Evolutionary conservation across 2,113 vertebrate species (phyloP).

Genomic region (Delphinapterus leucas): DNA sequence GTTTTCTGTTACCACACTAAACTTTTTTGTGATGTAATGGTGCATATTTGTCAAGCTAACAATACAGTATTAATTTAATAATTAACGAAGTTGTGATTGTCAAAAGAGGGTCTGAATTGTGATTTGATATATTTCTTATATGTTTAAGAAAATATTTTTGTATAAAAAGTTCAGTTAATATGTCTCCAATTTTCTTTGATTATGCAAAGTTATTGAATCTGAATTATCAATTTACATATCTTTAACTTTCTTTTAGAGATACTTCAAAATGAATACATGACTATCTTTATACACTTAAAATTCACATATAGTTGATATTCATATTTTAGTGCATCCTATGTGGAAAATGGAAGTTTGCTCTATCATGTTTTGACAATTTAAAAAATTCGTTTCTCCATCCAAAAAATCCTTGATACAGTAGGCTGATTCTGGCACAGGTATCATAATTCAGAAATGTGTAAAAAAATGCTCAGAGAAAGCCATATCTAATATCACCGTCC

Average conservation of each 20-base stretch:
- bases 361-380: conserved; percentile 88
- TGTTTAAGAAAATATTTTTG: not conserved
- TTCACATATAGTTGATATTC: conserved; percentile 85
- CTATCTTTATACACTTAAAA: conserved; percentile 79
- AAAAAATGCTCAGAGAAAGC: conserved; percentile 84
- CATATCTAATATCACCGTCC: conserved; percentile 82
- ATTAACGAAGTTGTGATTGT: not conserved
- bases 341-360: conserved; percentile 85
- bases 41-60: not conserved
- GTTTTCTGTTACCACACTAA: not conserved
- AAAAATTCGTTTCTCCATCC: conserved; percentile 84
- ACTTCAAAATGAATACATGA: conserved; percentile 59
- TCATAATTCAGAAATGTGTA: conserved; percentile 83
- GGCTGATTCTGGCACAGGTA: conserved; percentile 84
- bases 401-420: conserved; percentile 87
- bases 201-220: not conserved
- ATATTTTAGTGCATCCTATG: conserved; percentile 83
- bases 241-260: conserved; percentile 38
- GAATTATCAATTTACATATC: not conserved
- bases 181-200: not conserved
- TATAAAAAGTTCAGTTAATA: not conserved
- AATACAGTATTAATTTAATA: not conserved
- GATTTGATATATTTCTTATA: not conserved
- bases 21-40: not conserved
- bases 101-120: not conserved